These are phyloP conservation scores for Plagiodera versicolora DNA, from an alignment of 2,888 invertebrate species.

Conservation along the genomic window DNA sequence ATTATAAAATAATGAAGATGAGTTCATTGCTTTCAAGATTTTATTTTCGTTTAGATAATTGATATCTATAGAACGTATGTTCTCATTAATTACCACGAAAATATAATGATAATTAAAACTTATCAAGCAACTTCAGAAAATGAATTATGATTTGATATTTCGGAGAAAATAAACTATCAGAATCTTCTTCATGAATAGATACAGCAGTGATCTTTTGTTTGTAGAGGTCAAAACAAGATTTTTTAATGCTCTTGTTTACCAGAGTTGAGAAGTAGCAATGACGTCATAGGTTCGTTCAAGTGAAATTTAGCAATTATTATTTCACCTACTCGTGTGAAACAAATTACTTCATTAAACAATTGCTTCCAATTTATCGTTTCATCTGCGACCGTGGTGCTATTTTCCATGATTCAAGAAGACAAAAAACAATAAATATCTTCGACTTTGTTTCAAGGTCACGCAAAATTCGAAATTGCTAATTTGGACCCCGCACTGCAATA, in stretches of 20 bases:
- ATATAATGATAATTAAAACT: background rate
- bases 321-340: background rate
- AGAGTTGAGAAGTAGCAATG: background rate
- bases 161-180: too few species aligned
- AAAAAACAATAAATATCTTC: too few species aligned
- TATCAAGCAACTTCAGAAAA: background rate
- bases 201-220: background rate
- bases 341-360: background rate
- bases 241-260: background rate
- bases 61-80: background rate
- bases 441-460: constrained; percentile 70
- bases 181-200: too few species aligned
- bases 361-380: background rate
- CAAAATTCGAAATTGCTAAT: constrained; percentile 71
- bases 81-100: background rate
- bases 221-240: background rate
- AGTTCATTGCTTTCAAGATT: background rate
- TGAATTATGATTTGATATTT: too few species aligned
- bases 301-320: background rate
- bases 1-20: background rate
- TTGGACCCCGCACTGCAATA: constrained; percentile 74
- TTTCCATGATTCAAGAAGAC: too few species aligned
- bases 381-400: too few species aligned
- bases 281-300: background rate
- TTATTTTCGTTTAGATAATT: background rate